Base-by-base conservation (phyloP, 2,888 invertebrate species). In the Dinocampus coccinellae region DNA sequence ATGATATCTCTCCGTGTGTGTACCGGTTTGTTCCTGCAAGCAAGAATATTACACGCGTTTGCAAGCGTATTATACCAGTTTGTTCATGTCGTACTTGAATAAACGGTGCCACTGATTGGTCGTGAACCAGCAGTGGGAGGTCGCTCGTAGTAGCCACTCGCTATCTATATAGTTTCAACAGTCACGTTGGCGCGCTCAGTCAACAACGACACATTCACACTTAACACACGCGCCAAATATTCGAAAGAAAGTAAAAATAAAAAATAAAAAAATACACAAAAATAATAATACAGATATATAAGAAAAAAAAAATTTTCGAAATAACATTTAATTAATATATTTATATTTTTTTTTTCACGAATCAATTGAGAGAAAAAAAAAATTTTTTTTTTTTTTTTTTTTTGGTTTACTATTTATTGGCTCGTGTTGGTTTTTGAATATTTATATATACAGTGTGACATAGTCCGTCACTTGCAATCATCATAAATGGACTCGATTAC, bases 161-260 rank as follows among this genome's bases (percentile, higher is more conserved):
- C 52, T 66, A 66, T 71, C 53, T 84, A 85, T 85, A 85, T 86
- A 85, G 85, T 80, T 79, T 79, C 79, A 73, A 74, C 16, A 80
- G 82, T 83, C 84, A 85, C 83, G 81, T 85, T 84, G 82, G 74
- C 76, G 77, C 78, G 79, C 76, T 84, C 85, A 85, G 85, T 85
- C 77, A 78, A 77, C 75, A 76, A 62, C 67, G 72, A 42, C 66
- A 57, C 16, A 55, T 57, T 55, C 42, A 60, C 16, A 60, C 16
- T 57, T 55, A 29, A 47, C 53, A 61, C n/a, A 55, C 55, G 24
- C 47, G 57, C 55, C 58, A 26, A 33, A 47, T 33, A 29, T 47
- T 33, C 64, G 64, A 53, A 52, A 61, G n/a, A n/a, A n/a, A n/a
- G n/a, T n/a, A n/a, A n/a, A n/a, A n/a, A n/a, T n/a, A n/a, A n/a